Evolutionary conservation across 2,888 invertebrate genomes (phyloP).

Genomic region (Plemyria rubiginata): DNA sequence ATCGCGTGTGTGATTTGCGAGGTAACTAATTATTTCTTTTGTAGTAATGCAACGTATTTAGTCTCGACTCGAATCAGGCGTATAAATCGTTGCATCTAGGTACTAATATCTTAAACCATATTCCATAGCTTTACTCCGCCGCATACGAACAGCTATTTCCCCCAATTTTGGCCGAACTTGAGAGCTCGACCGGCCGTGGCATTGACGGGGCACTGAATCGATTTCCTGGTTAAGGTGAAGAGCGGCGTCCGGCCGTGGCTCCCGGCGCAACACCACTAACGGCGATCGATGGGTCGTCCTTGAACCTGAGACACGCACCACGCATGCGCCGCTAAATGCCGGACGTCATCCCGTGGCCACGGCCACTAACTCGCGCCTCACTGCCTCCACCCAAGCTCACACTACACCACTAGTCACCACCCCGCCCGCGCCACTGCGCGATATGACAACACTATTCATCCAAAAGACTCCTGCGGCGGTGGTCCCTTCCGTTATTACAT

Average conservation of each 20-base stretch:
- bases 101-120: not conserved
- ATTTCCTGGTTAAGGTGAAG: conserved; percentile 55
- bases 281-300: conserved; percentile 76
- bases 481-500: conserved; percentile 47
- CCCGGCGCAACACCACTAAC: conserved; percentile 59
- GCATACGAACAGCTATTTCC: conserved; percentile 16
- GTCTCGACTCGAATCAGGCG: no score
- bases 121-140: not conserved
- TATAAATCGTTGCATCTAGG: not conserved
- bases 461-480: conserved; percentile 54
- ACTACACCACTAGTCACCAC: conserved; percentile 31
- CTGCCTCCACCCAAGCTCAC: conserved; percentile 46
- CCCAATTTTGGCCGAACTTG: conserved; percentile 11
- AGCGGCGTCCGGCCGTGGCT: conserved; percentile 70
- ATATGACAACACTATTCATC: conserved; percentile 58
- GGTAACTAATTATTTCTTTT: no score
- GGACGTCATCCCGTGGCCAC: conserved; percentile 77
- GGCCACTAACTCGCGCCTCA: conserved; percentile 70
- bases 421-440: conserved; percentile 30
- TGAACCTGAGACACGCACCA: conserved; percentile 67
- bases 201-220: conserved; percentile 59
- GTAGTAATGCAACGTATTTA: no score
- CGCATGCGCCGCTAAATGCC: conserved; percentile 71
- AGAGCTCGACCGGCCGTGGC: conserved; percentile 55
- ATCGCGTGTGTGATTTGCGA: no score